Conservation (phyloP, 2,797 vertebrate species). For the Lepilemur septentrionalis region DNA sequence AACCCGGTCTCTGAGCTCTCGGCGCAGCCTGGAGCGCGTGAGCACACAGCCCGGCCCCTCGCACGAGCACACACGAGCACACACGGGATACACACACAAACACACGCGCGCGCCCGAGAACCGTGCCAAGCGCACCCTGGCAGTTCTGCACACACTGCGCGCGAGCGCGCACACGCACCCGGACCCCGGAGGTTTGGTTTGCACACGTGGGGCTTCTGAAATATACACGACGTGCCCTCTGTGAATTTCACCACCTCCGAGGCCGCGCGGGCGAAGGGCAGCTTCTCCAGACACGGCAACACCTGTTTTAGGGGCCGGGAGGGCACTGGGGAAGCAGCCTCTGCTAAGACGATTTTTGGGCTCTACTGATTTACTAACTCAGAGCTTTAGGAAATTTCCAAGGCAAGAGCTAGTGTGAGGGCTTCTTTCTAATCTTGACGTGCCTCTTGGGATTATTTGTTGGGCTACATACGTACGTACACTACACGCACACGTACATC, state of each 20-base stretch:
- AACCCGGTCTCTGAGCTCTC: conserved; percentile 18
- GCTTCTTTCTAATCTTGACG: background rate
- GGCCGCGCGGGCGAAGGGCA: background rate
- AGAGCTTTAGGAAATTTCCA: conserved; percentile 52
- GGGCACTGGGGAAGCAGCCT: background rate
- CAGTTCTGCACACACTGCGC: background rate
- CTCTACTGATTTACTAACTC: conserved; percentile 8
- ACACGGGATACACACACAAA: background rate
- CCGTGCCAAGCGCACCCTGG: background rate
- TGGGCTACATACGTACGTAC: background rate
- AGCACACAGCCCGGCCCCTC: conserved; percentile 1
- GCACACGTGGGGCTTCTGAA: background rate
- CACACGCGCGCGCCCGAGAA: background rate
- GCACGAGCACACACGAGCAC: background rate
- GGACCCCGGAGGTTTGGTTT: background rate
- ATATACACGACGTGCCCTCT: background rate
- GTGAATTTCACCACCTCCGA: background rate
- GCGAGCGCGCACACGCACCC: background rate
- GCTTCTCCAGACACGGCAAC: background rate
- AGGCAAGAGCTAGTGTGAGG: background rate
- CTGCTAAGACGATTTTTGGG: background rate
- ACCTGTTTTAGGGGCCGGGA: background rate
- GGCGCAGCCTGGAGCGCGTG: conserved; percentile 16
- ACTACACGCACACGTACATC: conserved; percentile 33
- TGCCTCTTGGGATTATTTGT: background rate